A percentile compares a stretch with the other conserved stretches of the same genome.
These are phyloP conservation scores for Anguilla pacifica DNA, from an alignment of 2,797 vertebrate genomes.

Conservation along the genomic window DNA sequence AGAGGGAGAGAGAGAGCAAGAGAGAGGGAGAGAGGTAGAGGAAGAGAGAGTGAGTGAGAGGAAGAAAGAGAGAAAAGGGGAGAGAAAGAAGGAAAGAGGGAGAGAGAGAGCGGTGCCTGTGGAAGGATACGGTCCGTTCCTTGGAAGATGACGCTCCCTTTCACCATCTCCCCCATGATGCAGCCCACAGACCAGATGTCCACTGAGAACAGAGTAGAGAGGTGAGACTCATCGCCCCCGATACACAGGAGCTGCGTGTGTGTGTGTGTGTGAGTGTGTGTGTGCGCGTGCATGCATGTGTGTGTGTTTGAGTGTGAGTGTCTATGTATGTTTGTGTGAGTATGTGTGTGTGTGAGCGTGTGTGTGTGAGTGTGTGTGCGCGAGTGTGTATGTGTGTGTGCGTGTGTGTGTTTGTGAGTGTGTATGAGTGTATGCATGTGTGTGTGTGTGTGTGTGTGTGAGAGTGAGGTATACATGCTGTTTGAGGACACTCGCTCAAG, in stretches of 20 bases:
- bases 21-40: not conserved
- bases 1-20: slow-evolving; percentile 32
- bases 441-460: too few relatives aligned
- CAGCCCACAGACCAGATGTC: slow-evolving; percentile 99
- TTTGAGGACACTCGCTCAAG: too few relatives aligned
- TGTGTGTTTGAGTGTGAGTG: too few relatives aligned
- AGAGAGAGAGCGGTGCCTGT: slow-evolving; percentile 45
- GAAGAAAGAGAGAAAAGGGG: not conserved
- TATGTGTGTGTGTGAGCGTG: too few relatives aligned
- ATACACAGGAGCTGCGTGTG: slow-evolving; percentile 15
- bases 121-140: slow-evolving; percentile 98
- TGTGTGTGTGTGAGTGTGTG: too few relatives aligned
- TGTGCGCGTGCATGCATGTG: too few relatives aligned
- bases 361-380: too few relatives aligned
- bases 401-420: too few relatives aligned
- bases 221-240: not conserved
- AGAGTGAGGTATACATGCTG: not conserved
- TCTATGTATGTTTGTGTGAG: too few relatives aligned
- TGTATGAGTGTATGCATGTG: too few relatives aligned
- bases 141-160: slow-evolving; percentile 98
- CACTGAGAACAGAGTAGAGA: slow-evolving; percentile 83
- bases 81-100: slow-evolving; percentile 17
- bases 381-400: too few relatives aligned
- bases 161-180: slow-evolving; percentile 99
- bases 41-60: slow-evolving; percentile 13